Conservation (phyloP, 2,113 vertebrate species). For the Smithornis capensis region DNA sequence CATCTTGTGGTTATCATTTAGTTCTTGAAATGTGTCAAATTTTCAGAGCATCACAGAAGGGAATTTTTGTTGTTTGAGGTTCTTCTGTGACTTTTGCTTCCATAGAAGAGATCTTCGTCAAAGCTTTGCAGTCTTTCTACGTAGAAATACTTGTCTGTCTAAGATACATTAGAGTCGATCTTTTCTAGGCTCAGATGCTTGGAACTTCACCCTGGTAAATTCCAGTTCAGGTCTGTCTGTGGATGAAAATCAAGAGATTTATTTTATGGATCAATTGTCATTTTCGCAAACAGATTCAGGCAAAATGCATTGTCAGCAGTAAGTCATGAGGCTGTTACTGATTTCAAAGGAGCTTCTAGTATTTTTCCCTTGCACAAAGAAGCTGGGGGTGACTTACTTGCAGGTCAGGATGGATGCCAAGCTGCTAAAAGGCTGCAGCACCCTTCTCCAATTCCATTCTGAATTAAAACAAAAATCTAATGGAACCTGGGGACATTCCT, state of each 20-base stretch:
- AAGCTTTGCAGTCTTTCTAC: background rate
- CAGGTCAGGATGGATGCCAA: background rate
- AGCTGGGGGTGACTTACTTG: background rate
- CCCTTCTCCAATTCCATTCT: background rate
- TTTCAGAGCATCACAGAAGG: background rate
- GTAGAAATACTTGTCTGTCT: background rate
- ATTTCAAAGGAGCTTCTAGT: background rate
- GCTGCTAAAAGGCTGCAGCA: background rate
- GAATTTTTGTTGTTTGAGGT: background rate
- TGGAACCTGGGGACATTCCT: background rate
- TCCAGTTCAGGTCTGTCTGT: background rate
- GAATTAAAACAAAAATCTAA: background rate
- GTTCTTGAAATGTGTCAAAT: background rate
- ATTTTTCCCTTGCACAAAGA: background rate
- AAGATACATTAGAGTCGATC: background rate
- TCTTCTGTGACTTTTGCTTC: background rate
- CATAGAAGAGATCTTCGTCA: background rate
- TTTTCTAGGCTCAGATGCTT: background rate
- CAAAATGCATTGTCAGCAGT: background rate
- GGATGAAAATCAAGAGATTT: background rate
- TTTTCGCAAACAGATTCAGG: background rate
- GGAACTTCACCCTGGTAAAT: background rate
- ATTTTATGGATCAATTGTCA: background rate
- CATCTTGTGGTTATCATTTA: constrained; percentile 55
- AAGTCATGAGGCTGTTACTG: background rate